Base-by-base conservation (phyloP, 2,888 invertebrate genomes). In the Polietes domitor region DNA sequence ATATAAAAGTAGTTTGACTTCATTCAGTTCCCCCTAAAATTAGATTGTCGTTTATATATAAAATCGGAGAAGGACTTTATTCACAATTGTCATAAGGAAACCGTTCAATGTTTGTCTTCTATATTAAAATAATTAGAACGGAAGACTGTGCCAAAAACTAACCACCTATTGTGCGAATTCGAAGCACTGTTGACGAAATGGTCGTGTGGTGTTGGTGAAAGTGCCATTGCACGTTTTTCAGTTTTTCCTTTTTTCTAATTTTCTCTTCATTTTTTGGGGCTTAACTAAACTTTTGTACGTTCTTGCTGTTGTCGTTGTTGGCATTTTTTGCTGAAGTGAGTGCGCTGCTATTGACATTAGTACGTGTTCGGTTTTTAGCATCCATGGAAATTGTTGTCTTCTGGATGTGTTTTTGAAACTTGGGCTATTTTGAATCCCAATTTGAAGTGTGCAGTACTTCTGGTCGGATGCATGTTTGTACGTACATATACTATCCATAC, bases 261-360 rank as follows among this genome's bases (percentile, higher is more conserved):
- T 74, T 79, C 26, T 70, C 58, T 41, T 75, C 79, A 4, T 12
- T 47, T 47, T 24, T 50, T 37, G 63, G 19, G 43, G 68, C 68
- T 74, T 75, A 47, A 55, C 32, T 15, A 68, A 73, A 79, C 53
- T 73, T 73, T 70, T 53, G 58, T 26, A 76, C 50, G 58, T 41
- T 53, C 15, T 74, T 53, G 77, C 58, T 73, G 63, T 15, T 58
- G 24, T 24, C 43, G 41, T 43, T 61, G 65, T 37, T 65, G 65
- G 21, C 68, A 43, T 21, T 68, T n/a, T 77, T 70, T 70, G 58
- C 63, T 76, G 55, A 77, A 55, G 47, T 24, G 72, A 72, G 76
- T 82, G 86, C 47, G 15, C 47, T 85, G 81, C 63, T 87, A 83
- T 79, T 85, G 86, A 85, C 86, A 86, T 80, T 76, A 77, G 68